Base-by-base conservation (phyloP, 2,797 vertebrate genomes). In the Tokudaia tokunoshimensis region DNA sequence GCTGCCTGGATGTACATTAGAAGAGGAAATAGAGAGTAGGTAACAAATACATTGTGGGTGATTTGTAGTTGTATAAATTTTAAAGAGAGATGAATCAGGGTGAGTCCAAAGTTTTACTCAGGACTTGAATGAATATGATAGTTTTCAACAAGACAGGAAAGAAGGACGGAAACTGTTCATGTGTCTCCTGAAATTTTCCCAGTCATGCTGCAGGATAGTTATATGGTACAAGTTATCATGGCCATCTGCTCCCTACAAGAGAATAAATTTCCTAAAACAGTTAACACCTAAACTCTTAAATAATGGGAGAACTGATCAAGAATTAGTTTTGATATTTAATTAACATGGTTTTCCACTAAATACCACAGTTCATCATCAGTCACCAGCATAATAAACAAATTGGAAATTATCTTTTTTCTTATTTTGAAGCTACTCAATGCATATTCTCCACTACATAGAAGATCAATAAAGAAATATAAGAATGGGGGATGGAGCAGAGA, bases 401-500 rank as follows among this genome's bases (percentile, higher is more conserved):
- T 91, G 94, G 65, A 75, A 87, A 81, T 85, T 24, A 88, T 89
- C 70, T 37, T 81, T 86, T 80, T 76, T 61, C 37, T 93, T 86
- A 52, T 80, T 90, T 83, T 52, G 92, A 88, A 75, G 6, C 76
- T 72, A 67, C 14, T 88, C 50, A 79, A 94, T 63, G 22, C 90
- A 55, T 88, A 34, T 52, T 90, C 70, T 67, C 75, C 17, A 44
- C 13, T 72, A 26, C 7, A 52, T 76, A 67, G 82, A 93, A 89
- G 6, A 82, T 90, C n/a, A 61, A 70, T 10, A 10, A 89, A 85
- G n/a, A 72, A 72, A 20, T 20, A 8, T n/a, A n/a, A 7, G 67
- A 7, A 20, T 37, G 15, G 34, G 17, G 3, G 8, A 72, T 10
- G n/a, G 19, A 37, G 15, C n/a, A 72, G 70, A 72, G 34, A 72